Evolutionary conservation across 2,797 vertebrate species (phyloP).

Genomic region (Gastrophryne carolinensis): DNA sequence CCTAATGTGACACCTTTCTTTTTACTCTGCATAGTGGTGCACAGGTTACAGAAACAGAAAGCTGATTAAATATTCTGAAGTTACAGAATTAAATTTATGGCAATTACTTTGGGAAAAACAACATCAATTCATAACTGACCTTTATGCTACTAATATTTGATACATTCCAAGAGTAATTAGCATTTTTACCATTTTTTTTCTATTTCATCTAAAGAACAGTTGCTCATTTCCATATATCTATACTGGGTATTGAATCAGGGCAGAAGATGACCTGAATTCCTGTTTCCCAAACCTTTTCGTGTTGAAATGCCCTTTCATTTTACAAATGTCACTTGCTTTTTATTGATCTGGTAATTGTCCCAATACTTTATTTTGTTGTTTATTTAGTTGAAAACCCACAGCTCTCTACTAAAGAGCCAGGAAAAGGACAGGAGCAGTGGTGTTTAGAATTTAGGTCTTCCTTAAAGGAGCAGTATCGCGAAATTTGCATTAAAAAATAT

Average conservation of each 20-base stretch:
- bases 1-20: background rate
- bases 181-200: background rate
- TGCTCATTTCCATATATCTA: background rate
- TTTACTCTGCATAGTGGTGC: background rate
- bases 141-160: background rate
- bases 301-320: background rate
- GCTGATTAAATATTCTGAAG: background rate
- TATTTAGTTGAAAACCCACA: background rate
- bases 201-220: background rate
- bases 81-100: background rate
- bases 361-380: background rate
- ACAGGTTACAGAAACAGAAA: background rate
- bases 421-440: too few relatives aligned
- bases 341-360: background rate
- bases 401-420: too few relatives aligned
- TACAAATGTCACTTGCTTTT: background rate
- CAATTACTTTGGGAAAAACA: background rate
- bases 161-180: background rate
- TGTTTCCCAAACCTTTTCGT: background rate
- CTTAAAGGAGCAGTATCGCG: too few relatives aligned
- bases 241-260: background rate
- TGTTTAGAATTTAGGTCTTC: too few relatives aligned
- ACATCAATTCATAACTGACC: background rate
- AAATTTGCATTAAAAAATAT: too few relatives aligned
- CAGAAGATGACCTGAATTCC: background rate